Evolutionary conservation across 2,888 invertebrate genomes (phyloP), one percentile per base, ranked within the genome.

Genomic region (Rhynchonema sp.): DNA sequence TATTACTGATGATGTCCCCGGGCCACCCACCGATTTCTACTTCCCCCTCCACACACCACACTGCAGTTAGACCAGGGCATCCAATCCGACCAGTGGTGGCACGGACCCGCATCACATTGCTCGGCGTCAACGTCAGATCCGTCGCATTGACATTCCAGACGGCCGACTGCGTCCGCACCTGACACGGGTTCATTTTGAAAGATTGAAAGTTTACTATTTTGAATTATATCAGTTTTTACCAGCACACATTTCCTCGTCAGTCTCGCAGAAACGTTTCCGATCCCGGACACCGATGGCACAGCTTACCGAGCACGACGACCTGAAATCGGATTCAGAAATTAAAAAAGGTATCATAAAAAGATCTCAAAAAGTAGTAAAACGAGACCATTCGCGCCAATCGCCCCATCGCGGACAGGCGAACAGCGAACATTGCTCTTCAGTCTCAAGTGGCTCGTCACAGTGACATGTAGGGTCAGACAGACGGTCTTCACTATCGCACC

Each of bases 81-180:
- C 63, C 63, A 63, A 1, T 52, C 1, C 2, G 56, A 46, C 63
- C 63, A 63, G 3, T 9, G 2, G 46, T 29, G 30, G 52, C 63
- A 63, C 17, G 55, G 46, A 1, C 60, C 62, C 13, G 46, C 53
- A 56, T 62, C 46, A 46, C 62, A 62, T 29, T 26, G 29, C 38
- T 61, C 23, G 20, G 49, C 38, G 9, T 38, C 38, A 17, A 38
- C 38, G 38, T 38, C 38, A 17, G 6, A 13, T 6, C 38, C 38
- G 38, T 38, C 38, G 38, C 38, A 38, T 17, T 38, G 38, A 17
- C 38, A 38, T 17, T 38, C 38, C 9, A 38, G 38, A 6, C 17
- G 38, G 9, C 17, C 9, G 9, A 38, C 9, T 38, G 38, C 6
- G 38, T 17, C 38, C 9, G 38, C n/a, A n/a, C 38, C 17, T 38